Evolutionary conservation across 2,888 invertebrate genomes (phyloP).

Genomic region (Stenotaenia linearis): DNA sequence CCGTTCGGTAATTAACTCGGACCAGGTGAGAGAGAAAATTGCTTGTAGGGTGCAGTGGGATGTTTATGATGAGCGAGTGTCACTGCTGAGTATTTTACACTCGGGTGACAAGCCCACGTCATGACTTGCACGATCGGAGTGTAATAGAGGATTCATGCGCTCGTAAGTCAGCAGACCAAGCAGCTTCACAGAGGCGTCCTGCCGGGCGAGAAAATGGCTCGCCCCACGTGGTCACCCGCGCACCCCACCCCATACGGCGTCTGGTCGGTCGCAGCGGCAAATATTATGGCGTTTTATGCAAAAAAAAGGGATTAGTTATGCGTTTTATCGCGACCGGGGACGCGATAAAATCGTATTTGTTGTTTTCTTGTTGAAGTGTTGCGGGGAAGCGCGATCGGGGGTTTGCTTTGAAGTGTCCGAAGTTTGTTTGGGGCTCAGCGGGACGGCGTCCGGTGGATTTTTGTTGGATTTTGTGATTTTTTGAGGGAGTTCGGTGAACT

Average conservation of each 20-base stretch:
- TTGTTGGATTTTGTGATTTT: background rate
- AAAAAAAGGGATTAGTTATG: background rate
- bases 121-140: conserved; percentile 30
- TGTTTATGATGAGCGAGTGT: conserved; percentile 26
- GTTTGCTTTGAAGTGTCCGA: conserved; percentile 24
- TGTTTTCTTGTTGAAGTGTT: too few relatives aligned
- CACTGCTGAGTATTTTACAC: conserved; percentile 26
- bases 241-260: conserved; percentile 7
- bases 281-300: conserved; percentile 13
- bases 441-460: conserved; percentile 1
- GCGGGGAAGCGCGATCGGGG: too few relatives aligned
- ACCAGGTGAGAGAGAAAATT: conserved; percentile 26
- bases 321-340: background rate
- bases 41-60: conserved; percentile 18
- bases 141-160: conserved; percentile 31
- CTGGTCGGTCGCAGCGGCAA: background rate
- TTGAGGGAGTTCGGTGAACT: background rate
- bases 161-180: conserved; percentile 29
- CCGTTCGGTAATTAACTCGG: conserved; percentile 2
- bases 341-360: background rate
- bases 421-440: conserved; percentile 29
- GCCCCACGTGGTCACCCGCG: conserved; percentile 26
- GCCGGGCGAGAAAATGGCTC: conserved; percentile 31
- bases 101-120: conserved; percentile 26
- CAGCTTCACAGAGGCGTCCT: conserved; percentile 13